Base-by-base conservation (phyloP, 2,888 invertebrate species). In the Troides helena region DNA sequence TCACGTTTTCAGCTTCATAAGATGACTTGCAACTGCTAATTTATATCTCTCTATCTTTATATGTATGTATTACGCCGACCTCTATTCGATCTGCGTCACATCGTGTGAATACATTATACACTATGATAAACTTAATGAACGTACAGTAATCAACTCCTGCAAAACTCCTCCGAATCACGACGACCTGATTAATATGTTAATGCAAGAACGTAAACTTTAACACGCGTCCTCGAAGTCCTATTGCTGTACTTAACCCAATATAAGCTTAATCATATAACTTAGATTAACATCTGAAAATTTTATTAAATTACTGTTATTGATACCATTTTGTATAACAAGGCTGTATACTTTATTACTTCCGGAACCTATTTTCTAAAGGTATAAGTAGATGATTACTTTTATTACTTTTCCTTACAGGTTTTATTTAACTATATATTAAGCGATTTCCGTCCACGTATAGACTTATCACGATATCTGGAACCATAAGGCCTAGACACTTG, bases 181-280 rank as follows among this genome's bases (percentile, higher is more conserved):
- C 53, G 4, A 65, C 39, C 57, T 62, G 66, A 66, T 70, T 70
- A 70, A 66, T 62, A 66, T 70, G 65, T 62, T 66, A 70, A 70
- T 70, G 62, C 21, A 36, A 62, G 66, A 30, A 62, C 65, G 59
- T 70, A 58, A 65, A 66, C 65, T 53, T 36, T 65, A 57, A 62
- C 57, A 62, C 21, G 43, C 62, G 58, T 57, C 58, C 62, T 59
- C 57, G 17, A 62, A 62, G 62, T 69, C 53, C 66, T 21, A 50
- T 58, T 46, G 57, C 58, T 62, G 50, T 50, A 66, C 66, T 69
- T 69, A 66, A 69, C 57, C 69, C 65, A 23, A 65, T 65, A 57
- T 62, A 69, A 66, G 62, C 62, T 66, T 66, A 6, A 23, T 46
- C 17, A 18, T 50, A 50, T 14, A 50, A 14, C 12, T 17, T 39